Evolutionary conservation across 2,888 invertebrate genomes (phyloP).

Genomic region (Argynnis bischoffii): DNA sequence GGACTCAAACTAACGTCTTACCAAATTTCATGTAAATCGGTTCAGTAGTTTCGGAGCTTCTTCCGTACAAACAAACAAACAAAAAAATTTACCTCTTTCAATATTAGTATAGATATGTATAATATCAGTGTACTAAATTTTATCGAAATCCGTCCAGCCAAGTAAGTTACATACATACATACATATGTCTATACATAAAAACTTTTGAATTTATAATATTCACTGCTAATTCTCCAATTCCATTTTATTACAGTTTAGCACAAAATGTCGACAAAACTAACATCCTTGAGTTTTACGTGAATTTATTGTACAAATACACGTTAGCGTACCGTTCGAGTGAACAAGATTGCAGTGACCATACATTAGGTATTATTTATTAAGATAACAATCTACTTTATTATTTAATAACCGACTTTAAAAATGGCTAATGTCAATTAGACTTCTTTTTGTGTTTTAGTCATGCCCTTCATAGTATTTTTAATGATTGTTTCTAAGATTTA

Average conservation of each 20-base stretch:
- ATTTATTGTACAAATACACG: slow-evolving; percentile 49
- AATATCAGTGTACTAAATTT: too few relatives aligned
- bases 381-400: neutral
- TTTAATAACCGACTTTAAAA: neutral
- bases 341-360: slow-evolving; percentile 15
- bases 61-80: too few relatives aligned
- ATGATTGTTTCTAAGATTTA: neutral
- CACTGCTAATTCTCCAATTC: neutral
- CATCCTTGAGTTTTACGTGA: slow-evolving; percentile 40
- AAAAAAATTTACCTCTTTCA: too few relatives aligned
- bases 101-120: too few relatives aligned
- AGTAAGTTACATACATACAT: neutral
- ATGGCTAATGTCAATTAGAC: too few relatives aligned
- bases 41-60: too few relatives aligned
- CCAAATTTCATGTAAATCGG: too few relatives aligned
- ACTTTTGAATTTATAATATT: slow-evolving; percentile 1
- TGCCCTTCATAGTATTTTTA: too few relatives aligned
- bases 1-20: too few relatives aligned
- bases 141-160: too few relatives aligned
- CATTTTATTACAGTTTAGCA: slow-evolving; percentile 19
- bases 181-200: too few relatives aligned
- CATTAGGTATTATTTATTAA: neutral
- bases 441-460: too few relatives aligned
- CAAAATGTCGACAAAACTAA: slow-evolving; percentile 33
- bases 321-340: slow-evolving; percentile 30